These are phyloP conservation scores for Erebia palarica DNA, from an alignment of 2,888 invertebrate genomes.

Conservation along the genomic window DNA sequence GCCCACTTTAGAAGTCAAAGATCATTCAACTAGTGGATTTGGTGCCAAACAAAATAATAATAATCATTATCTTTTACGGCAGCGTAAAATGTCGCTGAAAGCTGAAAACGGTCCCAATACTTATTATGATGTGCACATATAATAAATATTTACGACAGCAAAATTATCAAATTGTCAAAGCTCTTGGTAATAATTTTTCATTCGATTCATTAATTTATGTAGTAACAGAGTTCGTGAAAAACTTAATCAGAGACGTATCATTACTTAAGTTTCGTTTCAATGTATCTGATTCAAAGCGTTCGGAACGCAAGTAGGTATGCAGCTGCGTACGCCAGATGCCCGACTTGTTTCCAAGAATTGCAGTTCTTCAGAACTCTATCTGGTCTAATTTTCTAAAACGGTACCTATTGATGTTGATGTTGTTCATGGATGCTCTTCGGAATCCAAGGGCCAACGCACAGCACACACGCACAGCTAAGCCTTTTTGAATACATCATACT, in stretches of 20 bases:
- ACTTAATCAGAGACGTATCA: slow-evolving; percentile 4
- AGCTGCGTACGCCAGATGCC: slow-evolving; percentile 48
- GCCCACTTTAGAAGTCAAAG: slow-evolving; percentile 14
- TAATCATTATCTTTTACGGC: slow-evolving; percentile 19
- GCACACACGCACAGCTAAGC: too few species aligned
- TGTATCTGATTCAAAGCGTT: slow-evolving; percentile 37
- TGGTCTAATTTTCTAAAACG: slow-evolving; percentile 16
- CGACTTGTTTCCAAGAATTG: slow-evolving; percentile 58
- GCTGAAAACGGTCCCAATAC: slow-evolving; percentile 2
- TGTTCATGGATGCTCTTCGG: neutral
- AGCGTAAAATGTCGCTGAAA: slow-evolving; percentile 10
- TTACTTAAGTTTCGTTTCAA: neutral
- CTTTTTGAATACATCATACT: too few species aligned
- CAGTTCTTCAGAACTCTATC: slow-evolving; percentile 40
- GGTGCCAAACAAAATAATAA: slow-evolving; percentile 26
- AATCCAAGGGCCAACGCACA: too few species aligned
- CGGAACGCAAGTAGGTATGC: slow-evolving; percentile 12
- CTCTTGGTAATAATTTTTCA: neutral
- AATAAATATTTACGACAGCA: neutral
- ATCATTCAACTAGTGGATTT: slow-evolving; percentile 26
- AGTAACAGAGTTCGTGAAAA: neutral
- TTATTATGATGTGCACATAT: too few species aligned
- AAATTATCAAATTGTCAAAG: neutral
- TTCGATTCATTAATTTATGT: too few species aligned
- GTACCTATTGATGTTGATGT: neutral